phyloP scores from a whole-genome alignment of 1,140 invertebrate species.

The Drosophila tani region DNA sequence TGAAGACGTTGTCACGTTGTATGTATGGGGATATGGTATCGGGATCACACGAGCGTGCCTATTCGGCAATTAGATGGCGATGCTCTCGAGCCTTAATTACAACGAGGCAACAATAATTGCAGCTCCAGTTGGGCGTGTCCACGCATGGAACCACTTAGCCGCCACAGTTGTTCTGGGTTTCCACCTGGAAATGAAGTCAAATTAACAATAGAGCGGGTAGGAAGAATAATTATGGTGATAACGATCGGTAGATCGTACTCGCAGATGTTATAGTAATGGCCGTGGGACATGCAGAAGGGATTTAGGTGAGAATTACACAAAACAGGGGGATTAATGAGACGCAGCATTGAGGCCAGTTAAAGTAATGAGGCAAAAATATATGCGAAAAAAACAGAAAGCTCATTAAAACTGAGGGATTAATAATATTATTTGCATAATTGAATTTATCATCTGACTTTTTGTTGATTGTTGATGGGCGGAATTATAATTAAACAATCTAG shows the following conservation, averaged over 20 bases:
- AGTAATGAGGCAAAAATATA: neutral
- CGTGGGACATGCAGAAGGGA: slow-evolving; percentile 52
- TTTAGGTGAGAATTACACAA: slow-evolving; percentile 29
- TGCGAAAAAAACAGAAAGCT: neutral
- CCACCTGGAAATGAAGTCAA: slow-evolving; percentile 50
- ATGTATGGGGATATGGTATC: slow-evolving; percentile 3
- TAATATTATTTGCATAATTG: neutral
- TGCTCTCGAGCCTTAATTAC: slow-evolving; percentile 46
- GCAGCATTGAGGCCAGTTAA: neutral
- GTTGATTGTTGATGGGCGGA: too few species aligned
- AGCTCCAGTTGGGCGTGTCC: slow-evolving; percentile 45
- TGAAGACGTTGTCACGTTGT: slow-evolving; percentile 26
- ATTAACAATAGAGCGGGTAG: slow-evolving; percentile 52
- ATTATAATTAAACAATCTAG: neutral
- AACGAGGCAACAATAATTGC: slow-evolving; percentile 43
- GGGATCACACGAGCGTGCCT: slow-evolving; percentile 64
- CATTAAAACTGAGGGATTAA: neutral
- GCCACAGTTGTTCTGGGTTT: slow-evolving; percentile 31
- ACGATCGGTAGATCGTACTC: slow-evolving; percentile 55
- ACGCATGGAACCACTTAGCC: slow-evolving; percentile 66
- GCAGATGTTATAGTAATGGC: slow-evolving; percentile 42
- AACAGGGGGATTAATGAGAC: slow-evolving; percentile 1
- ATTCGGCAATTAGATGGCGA: slow-evolving; percentile 64
- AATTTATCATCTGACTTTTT: neutral
- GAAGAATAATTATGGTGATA: slow-evolving; percentile 67